Percentiles rank a stretch among this genome's conserved stretches.
Conservation (phyloP, 2,113 vertebrate genomes). For the Sisor rabdophorus region DNA sequence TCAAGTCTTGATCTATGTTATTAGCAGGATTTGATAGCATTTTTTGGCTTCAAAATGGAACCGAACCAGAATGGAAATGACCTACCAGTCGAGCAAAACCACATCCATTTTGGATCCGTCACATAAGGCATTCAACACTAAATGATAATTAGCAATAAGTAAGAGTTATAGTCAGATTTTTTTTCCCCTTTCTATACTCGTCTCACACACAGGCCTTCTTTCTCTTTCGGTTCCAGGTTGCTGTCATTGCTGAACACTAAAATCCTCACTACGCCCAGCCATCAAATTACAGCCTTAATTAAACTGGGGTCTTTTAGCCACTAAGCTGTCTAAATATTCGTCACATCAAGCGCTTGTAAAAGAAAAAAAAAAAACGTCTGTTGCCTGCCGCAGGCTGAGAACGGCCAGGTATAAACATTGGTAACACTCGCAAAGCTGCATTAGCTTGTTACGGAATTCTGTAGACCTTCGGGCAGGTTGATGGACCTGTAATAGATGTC, state of each 20-base stretch:
- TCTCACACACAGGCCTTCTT: slow-evolving; percentile 4
- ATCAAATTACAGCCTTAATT: slow-evolving; percentile 38
- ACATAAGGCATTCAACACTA: slow-evolving; percentile 26
- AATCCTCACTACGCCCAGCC: background rate
- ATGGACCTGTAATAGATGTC: slow-evolving; percentile 27
- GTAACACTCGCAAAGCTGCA: slow-evolving; percentile 42
- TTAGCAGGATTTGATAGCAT: slow-evolving; percentile 15
- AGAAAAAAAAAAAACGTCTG: too few species aligned
- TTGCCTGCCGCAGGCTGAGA: slow-evolving; percentile 21
- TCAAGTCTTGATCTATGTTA: slow-evolving; percentile 13
- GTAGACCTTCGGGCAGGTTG: slow-evolving; percentile 24
- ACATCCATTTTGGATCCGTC: slow-evolving; percentile 3
- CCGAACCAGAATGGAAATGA: background rate
- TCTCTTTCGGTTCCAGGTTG: slow-evolving; percentile 37
- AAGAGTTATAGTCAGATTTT: background rate
- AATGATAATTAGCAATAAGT: slow-evolving; percentile 28
- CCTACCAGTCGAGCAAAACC: background rate
- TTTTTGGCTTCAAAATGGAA: slow-evolving; percentile 25
- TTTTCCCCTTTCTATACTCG: slow-evolving; percentile 26
- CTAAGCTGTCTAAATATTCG: slow-evolving; percentile 35
- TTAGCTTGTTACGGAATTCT: slow-evolving; percentile 40
- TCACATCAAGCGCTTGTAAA: slow-evolving; percentile 47
- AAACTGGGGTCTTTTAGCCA: slow-evolving; percentile 18
- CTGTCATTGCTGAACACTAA: slow-evolving; percentile 19
- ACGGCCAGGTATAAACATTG: slow-evolving; percentile 38